Evolutionary conservation across 2,888 invertebrate species (phyloP).

Genomic region (Xestia sexstrigata): DNA sequence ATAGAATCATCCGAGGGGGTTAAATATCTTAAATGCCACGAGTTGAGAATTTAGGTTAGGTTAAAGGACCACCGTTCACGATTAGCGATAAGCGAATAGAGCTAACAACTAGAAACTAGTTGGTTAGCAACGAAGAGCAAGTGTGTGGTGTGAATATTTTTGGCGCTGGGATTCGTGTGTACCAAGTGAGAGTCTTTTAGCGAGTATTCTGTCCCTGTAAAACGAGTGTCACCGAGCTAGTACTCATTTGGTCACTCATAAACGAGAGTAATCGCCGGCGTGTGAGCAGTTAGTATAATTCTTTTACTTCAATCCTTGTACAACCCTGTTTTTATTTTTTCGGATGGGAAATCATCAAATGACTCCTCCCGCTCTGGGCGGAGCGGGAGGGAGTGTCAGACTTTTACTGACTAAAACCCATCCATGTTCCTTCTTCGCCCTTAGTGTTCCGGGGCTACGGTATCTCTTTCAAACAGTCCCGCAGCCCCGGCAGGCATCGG

Average conservation of each 20-base stretch:
- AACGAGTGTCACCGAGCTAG: neutral
- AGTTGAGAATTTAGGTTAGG: neutral
- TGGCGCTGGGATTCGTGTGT: neutral
- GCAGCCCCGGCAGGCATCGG: too few relatives aligned
- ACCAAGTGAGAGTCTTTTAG: neutral
- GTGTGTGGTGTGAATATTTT: neutral
- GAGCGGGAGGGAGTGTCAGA: too few relatives aligned
- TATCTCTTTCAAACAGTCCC: too few relatives aligned
- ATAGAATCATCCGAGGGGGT: neutral
- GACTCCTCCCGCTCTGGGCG: too few relatives aligned
- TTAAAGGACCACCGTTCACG: neutral
- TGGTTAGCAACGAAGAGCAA: neutral
- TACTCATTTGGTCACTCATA: neutral
- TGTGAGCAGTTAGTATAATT: neutral
- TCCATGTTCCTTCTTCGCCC: too few relatives aligned
- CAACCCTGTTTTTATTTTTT: too few relatives aligned
- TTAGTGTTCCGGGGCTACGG: too few relatives aligned
- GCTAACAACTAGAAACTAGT: neutral
- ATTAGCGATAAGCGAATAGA: too few relatives aligned
- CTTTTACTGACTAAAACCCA: too few relatives aligned
- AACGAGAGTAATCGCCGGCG: neutral
- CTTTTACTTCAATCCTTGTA: too few relatives aligned
- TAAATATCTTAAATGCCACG: neutral
- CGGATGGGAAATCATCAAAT: too few relatives aligned
- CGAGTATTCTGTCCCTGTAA: neutral